Conservation (phyloP, 2,797 vertebrate genomes). For the Mareca penelope region DNA sequence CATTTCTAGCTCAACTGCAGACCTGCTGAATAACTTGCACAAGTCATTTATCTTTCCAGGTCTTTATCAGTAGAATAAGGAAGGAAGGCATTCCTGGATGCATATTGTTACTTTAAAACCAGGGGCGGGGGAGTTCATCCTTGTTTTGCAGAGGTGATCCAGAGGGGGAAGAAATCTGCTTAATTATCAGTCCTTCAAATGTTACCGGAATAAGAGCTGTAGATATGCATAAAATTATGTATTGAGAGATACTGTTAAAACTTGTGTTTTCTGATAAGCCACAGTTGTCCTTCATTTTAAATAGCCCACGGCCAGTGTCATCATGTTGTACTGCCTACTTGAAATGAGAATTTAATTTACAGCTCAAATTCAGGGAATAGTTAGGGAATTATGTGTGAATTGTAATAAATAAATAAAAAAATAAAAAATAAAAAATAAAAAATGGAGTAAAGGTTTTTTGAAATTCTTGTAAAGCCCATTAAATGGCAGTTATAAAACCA, state of each 20-base stretch:
- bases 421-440: background rate
- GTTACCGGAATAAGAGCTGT: background rate
- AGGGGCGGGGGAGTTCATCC: background rate
- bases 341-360: constrained; percentile 5
- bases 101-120: background rate
- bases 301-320: background rate
- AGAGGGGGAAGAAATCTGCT: background rate
- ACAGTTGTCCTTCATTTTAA: background rate
- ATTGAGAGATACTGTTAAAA: background rate
- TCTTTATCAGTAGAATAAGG: background rate
- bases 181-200: background rate
- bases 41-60: background rate
- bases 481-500: constrained; percentile 2
- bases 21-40: background rate
- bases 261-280: background rate
- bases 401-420: background rate
- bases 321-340: background rate
- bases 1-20: background rate
- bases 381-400: constrained; percentile 2
- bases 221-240: background rate
- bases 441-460: background rate
- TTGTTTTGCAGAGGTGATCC: background rate
- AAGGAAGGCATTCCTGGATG: background rate
- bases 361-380: background rate
- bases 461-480: background rate